A percentile compares a stretch with the other conserved stretches of the same genome.
Evolutionary conservation across 1,140 invertebrate species (phyloP).

Genomic region (Rhagoletis zephyria): DNA sequence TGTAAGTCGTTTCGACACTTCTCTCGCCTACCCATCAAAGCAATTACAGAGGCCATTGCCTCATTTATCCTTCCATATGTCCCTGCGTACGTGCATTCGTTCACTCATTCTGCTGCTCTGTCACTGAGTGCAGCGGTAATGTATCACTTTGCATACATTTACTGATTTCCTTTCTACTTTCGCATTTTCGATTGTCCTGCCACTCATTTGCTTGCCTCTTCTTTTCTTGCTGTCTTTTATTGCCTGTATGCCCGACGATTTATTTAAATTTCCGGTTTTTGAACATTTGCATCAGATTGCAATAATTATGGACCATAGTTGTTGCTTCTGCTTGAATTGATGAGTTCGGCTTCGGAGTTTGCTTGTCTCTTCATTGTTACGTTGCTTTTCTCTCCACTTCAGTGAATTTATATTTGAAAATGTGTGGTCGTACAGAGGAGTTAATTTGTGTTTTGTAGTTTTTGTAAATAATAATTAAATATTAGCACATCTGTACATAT

Average conservation of each 20-base stretch:
- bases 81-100: background rate
- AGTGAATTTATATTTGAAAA: background rate
- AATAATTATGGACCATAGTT: slow-evolving; percentile 15
- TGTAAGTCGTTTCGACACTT: background rate
- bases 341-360: background rate
- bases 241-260: background rate
- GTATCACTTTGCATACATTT: slow-evolving; percentile 6
- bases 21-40: slow-evolving; percentile 43
- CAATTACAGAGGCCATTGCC: slow-evolving; percentile 40
- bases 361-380: background rate
- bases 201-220: background rate
- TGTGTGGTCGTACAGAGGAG: background rate
- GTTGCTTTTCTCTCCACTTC: background rate
- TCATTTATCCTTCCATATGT: slow-evolving; percentile 49
- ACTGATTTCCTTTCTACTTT: background rate
- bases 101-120: background rate
- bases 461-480: slow-evolving; percentile 46
- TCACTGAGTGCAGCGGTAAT: background rate
- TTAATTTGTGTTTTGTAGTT: slow-evolving; percentile 36
- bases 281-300: slow-evolving; percentile 38
- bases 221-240: background rate
- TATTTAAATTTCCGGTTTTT: slow-evolving; percentile 48
- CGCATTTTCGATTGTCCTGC: too few relatives aligned
- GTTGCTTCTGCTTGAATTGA: background rate
- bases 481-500: slow-evolving; percentile 47